These are phyloP conservation scores for Myathropa florea DNA, from an alignment of 2,888 invertebrate species.

Conservation along the genomic window DNA sequence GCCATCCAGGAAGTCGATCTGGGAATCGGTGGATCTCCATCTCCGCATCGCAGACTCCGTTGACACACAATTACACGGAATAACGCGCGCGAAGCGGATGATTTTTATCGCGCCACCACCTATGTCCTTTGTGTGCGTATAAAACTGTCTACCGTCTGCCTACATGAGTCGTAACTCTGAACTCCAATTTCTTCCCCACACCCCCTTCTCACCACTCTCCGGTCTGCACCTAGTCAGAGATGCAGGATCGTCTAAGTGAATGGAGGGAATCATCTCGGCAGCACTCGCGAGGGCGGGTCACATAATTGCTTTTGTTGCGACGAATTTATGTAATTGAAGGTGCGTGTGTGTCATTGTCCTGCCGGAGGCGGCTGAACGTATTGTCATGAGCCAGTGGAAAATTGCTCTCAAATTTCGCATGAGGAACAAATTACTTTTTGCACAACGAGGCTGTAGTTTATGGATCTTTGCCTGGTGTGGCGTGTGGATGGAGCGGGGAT, in stretches of 20 bases:
- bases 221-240: background rate
- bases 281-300: background rate
- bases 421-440: background rate
- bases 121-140: background rate
- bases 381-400: background rate
- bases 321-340: conserved; percentile 28
- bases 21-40: background rate
- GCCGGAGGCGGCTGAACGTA: background rate
- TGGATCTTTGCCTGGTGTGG: background rate
- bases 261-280: background rate
- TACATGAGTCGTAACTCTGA: background rate
- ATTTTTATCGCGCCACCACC: conserved; percentile 9
- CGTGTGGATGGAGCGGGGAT: background rate
- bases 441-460: background rate
- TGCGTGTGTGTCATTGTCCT: conserved; percentile 2
- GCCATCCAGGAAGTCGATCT: background rate
- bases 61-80: conserved; percentile 23
- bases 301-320: conserved; percentile 28
- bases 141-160: background rate
- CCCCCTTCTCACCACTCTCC: too few relatives aligned
- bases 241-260: conserved; percentile 1
- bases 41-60: background rate
- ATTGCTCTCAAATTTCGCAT: background rate
- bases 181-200: background rate
- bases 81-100: conserved; percentile 10